phyloP scores from a whole-genome alignment of 2,888 invertebrate genomes.

The Orthosia cruda region DNA sequence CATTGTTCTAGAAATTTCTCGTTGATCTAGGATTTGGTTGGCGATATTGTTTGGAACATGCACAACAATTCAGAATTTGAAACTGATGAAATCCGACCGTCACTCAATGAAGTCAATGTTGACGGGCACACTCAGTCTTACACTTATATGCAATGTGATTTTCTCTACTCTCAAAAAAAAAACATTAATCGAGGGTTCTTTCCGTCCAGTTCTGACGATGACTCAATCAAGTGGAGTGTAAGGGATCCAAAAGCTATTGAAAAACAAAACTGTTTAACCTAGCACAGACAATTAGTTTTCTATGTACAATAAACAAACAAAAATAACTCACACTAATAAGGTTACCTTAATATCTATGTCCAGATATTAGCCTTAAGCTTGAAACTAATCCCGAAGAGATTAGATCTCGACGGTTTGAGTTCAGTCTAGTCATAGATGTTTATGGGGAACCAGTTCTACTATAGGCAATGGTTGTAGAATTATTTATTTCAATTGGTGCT shows the following conservation, averaged over 20 bases:
- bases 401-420: conserved; percentile 54
- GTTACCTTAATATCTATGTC: conserved; percentile 23
- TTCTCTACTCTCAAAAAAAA: too few species aligned
- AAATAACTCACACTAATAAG: conserved; percentile 19
- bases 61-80: too few species aligned
- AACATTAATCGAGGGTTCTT: too few species aligned
- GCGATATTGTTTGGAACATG: too few species aligned
- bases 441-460: conserved; percentile 45
- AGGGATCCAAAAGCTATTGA: too few species aligned
- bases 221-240: too few species aligned
- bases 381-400: conserved; percentile 53
- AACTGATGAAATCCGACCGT: too few species aligned
- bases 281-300: not conserved
- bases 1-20: not conserved
- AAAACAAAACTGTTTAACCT: too few species aligned
- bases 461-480: conserved; percentile 13
- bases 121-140: too few species aligned
- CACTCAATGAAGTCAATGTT: too few species aligned
- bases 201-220: too few species aligned
- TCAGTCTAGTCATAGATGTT: conserved; percentile 45
- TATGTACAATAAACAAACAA: not conserved
- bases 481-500: conserved; percentile 14
- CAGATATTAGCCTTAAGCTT: conserved; percentile 44
- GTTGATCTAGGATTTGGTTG: not conserved
- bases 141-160: too few species aligned